Conservation (phyloP, 2,888 invertebrate genomes). For the Epinotia demarniana region DNA sequence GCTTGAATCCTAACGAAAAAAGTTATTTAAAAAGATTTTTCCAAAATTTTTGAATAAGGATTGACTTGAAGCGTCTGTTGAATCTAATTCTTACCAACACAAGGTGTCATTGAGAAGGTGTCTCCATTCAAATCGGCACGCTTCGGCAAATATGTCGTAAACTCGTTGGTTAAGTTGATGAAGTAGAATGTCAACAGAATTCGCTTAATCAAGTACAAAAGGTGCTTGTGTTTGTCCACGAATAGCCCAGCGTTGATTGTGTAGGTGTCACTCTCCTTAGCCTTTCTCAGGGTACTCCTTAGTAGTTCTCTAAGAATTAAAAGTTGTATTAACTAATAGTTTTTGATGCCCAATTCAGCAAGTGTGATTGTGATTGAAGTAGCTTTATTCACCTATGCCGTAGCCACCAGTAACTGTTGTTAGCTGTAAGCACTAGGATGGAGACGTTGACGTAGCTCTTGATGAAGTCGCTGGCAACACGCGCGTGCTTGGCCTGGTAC, state of each 20-base stretch:
- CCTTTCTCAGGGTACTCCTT: slow-evolving; percentile 53
- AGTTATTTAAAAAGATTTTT: not conserved
- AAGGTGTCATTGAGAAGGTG: slow-evolving; percentile 65
- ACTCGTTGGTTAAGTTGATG: slow-evolving; percentile 55
- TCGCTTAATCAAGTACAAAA: slow-evolving; percentile 54
- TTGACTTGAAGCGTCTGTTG: not conserved
- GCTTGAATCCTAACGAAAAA: slow-evolving; percentile 64
- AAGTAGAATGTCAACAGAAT: slow-evolving; percentile 64
- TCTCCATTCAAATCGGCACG: slow-evolving; percentile 58
- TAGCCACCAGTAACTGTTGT: slow-evolving; percentile 69
- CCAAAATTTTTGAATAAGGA: not conserved
- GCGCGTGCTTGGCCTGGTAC: slow-evolving; percentile 62
- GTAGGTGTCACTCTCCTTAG: slow-evolving; percentile 57
- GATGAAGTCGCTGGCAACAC: slow-evolving; percentile 59
- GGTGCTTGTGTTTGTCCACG: slow-evolving; percentile 52
- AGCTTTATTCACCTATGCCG: slow-evolving; percentile 58
- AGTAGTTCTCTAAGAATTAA: slow-evolving; percentile 56
- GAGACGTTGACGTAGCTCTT: slow-evolving; percentile 70
- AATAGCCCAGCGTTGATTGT: slow-evolving; percentile 52
- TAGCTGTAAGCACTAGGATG: slow-evolving; percentile 59
- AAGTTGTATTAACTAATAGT: not conserved
- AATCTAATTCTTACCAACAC: slow-evolving; percentile 64
- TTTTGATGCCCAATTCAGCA: too few species aligned
- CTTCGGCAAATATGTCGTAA: slow-evolving; percentile 63
- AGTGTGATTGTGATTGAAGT: too few species aligned